phyloP scores from a whole-genome alignment of 37 sponge, comb jelly and placozoan genomes.

The Chondrosia reniformis region DNA sequence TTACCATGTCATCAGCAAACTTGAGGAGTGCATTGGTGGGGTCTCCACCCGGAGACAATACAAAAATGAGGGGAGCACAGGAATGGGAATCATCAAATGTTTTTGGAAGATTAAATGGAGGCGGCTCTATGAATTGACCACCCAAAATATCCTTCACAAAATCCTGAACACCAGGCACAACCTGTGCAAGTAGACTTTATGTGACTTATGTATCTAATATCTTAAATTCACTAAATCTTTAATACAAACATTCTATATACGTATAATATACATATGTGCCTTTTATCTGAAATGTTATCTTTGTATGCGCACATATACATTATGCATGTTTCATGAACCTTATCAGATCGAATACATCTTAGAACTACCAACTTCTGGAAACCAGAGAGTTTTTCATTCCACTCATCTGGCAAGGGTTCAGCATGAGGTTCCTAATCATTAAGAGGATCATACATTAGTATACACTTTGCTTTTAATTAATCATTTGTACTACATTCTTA shows the following conservation, averaged over 20 bases:
- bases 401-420: slow-evolving; percentile 67
- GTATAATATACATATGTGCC: background rate
- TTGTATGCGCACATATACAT: background rate
- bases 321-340: slow-evolving; percentile 36
- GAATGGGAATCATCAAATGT: slow-evolving; percentile 94
- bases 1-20: slow-evolving; percentile 97
- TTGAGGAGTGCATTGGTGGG: slow-evolving; percentile 97
- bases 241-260: too few species aligned
- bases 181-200: slow-evolving; percentile 36
- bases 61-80: slow-evolving; percentile 97
- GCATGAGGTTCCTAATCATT: slow-evolving; percentile 64
- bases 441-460: background rate
- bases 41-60: slow-evolving; percentile 97
- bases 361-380: slow-evolving; percentile 89
- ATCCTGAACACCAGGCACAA: slow-evolving; percentile 90
- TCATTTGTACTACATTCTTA: background rate
- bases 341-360: slow-evolving; percentile 92
- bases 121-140: slow-evolving; percentile 88
- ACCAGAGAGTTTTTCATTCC: slow-evolving; percentile 48
- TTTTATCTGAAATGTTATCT: too few species aligned
- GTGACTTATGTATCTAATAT: too few species aligned
- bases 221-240: too few species aligned
- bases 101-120: slow-evolving; percentile 93
- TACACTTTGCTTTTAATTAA: too few species aligned
- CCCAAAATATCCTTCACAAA: slow-evolving; percentile 85